Evolutionary conservation across 1,140 invertebrate species (phyloP).

Genomic region (Brachystomella parvula): DNA sequence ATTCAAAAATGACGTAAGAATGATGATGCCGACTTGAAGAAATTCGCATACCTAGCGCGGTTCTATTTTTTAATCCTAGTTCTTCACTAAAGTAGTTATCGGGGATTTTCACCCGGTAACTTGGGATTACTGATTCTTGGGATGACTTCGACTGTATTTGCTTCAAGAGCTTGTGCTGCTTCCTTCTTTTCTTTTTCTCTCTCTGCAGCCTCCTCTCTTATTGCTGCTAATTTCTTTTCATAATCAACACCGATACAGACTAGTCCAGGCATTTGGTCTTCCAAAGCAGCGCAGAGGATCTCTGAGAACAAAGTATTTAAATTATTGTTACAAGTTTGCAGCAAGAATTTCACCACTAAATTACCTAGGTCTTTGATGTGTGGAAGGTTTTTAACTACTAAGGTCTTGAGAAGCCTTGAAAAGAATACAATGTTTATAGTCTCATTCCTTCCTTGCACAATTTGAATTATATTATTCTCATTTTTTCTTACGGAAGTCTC

Average conservation of each 20-base stretch:
- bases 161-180: conserved; percentile 11
- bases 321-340: not conserved
- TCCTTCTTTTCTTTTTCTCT: conserved; percentile 13
- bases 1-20: too few species aligned
- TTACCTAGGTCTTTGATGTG: conserved; percentile 30
- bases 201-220: conserved; percentile 21
- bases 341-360: not conserved
- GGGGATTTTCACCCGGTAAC: too few species aligned
- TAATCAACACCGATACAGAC: conserved; percentile 36
- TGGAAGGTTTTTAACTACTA: conserved; percentile 32
- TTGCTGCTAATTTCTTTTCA: conserved; percentile 22
- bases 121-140: not conserved
- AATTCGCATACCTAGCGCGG: too few species aligned
- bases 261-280: conserved; percentile 37
- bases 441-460: too few species aligned
- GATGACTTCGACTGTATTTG: conserved; percentile 17
- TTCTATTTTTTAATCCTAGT: too few species aligned
- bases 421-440: conserved; percentile 4
- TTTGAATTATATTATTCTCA: not conserved
- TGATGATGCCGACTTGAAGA: too few species aligned
- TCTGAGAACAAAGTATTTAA: conserved; percentile 10
- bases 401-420: conserved; percentile 35
- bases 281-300: conserved; percentile 37
- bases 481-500: conserved; percentile 40
- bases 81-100: too few species aligned